These are phyloP conservation scores for Lepidostoma basale DNA, from an alignment of 1,140 invertebrate species.

Conservation along the genomic window DNA sequence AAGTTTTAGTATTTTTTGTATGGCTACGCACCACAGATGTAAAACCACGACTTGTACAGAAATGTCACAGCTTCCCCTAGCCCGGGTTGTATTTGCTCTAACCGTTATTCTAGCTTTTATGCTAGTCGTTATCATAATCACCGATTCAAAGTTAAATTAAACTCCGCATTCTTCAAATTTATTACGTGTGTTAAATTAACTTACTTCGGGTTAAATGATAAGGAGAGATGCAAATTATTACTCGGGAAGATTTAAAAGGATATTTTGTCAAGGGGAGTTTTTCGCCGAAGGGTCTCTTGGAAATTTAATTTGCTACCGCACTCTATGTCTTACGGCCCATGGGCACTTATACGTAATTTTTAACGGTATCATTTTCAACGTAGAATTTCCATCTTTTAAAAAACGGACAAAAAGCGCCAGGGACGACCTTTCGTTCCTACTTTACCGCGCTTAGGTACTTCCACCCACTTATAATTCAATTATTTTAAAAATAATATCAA, in stretches of 20 bases:
- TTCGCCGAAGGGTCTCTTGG: neutral
- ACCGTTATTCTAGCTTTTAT: neutral
- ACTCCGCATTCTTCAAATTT: conserved; percentile 26
- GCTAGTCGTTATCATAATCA: conserved; percentile 14
- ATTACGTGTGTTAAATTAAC: conserved; percentile 26
- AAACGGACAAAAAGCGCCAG: conserved; percentile 17
- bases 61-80: no score
- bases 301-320: conserved; percentile 41
- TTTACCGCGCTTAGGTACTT: no score
- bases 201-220: conserved; percentile 13
- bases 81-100: neutral
- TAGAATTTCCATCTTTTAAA: conserved; percentile 21
- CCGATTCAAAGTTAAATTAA: conserved; percentile 27
- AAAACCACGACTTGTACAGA: no score
- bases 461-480: no score
- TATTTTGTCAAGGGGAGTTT: conserved; percentile 5
- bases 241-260: conserved; percentile 9
- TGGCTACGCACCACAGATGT: no score
- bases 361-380: conserved; percentile 41
- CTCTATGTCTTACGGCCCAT: conserved; percentile 30
- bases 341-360: conserved; percentile 35
- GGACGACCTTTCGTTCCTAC: conserved; percentile 23
- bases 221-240: conserved; percentile 14
- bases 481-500: no score
- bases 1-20: no score